Evolutionary conservation across 2,113 vertebrate species (phyloP).

Genomic region (Toxotes jaculatrix): DNA sequence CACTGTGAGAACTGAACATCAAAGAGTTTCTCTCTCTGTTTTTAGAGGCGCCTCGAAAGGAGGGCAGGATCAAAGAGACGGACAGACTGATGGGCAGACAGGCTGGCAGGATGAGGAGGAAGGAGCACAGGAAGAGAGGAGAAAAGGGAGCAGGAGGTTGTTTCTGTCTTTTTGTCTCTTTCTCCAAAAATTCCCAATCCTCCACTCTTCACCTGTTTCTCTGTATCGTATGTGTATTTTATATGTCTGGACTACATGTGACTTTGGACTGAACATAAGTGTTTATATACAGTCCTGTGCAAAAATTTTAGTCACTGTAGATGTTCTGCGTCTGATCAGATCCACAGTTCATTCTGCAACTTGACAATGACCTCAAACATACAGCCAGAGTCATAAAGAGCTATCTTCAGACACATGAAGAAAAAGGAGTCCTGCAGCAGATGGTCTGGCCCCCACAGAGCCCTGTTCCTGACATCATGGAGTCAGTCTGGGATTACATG

Average conservation of each 20-base stretch:
- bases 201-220: conserved; percentile 9
- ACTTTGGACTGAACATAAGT: no score
- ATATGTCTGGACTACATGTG: no score
- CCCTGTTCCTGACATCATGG: no score
- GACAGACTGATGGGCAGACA: conserved; percentile 55
- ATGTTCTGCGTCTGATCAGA: neutral
- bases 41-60: conserved; percentile 74
- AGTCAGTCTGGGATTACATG: no score
- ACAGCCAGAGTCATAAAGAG: neutral
- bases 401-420: neutral
- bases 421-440: neutral
- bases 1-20: conserved; percentile 75
- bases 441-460: neutral
- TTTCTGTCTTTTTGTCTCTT: conserved; percentile 40
- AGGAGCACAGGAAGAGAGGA: conserved; percentile 43
- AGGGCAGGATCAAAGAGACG: conserved; percentile 77
- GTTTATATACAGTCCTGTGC: no score
- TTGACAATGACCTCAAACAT: neutral
- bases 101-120: conserved; percentile 52
- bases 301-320: no score
- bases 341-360: neutral
- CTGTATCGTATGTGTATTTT: neutral
- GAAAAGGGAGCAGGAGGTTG: conserved; percentile 40
- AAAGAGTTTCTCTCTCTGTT: conserved; percentile 77
- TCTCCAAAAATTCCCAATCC: conserved; percentile 26